Conservation (phyloP, 2,888 invertebrate species). For the Troides oblongomaculatus region DNA sequence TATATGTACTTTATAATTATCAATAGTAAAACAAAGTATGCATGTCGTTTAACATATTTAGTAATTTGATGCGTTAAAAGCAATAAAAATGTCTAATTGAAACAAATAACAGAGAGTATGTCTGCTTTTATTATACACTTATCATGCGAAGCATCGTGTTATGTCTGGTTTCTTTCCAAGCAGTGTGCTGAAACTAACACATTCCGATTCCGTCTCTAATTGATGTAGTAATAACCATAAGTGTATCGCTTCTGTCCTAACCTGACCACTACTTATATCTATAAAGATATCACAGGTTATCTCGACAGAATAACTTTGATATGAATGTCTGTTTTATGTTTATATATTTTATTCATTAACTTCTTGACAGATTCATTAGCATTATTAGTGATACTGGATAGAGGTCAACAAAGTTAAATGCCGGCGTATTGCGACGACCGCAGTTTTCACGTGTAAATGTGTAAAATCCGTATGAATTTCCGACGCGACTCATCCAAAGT, state of each 20-base stretch:
- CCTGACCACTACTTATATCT: neutral
- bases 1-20: neutral
- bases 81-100: slow-evolving; percentile 2
- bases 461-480: neutral
- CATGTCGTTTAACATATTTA: neutral
- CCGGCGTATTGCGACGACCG: neutral
- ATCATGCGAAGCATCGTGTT: neutral
- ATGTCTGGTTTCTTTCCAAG: neutral
- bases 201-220: neutral
- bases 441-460: neutral
- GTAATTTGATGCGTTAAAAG: slow-evolving; percentile 1
- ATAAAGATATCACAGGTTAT: neutral
- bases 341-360: neutral
- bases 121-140: neutral
- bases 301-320: neutral
- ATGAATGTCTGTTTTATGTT: neutral
- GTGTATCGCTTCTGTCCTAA: neutral
- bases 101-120: neutral
- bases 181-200: neutral
- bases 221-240: neutral
- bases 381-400: no score
- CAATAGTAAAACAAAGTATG: neutral
- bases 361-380: no score
- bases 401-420: neutral
- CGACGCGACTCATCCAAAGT: slow-evolving; percentile 13